phyloP scores from a whole-genome alignment of 2,113 vertebrate genomes.

The Ictidomys tridecemlineatus region DNA sequence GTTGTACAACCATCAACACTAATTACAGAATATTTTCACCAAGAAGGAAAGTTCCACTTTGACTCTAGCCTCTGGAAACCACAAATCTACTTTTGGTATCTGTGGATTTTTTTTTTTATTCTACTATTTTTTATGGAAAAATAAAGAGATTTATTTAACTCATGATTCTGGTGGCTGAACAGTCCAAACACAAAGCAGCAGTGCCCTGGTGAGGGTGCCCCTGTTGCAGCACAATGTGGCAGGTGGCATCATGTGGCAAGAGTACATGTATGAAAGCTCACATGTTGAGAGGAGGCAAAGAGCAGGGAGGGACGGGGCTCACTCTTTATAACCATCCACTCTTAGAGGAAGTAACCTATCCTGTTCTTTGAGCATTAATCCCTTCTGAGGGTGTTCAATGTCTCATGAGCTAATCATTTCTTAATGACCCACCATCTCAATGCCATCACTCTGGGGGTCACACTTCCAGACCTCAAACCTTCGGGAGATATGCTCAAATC shows the following conservation, averaged over 20 bases:
- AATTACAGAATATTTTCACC: not conserved
- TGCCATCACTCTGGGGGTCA: not conserved
- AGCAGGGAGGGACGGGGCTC: not conserved
- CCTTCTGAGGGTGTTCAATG: too few species aligned
- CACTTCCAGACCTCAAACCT: not conserved
- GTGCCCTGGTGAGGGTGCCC: not conserved
- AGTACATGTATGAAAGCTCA: not conserved
- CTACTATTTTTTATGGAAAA: too few species aligned
- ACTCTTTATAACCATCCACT: not conserved
- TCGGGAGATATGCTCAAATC: not conserved
- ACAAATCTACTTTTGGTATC: not conserved
- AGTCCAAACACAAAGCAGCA: not conserved
- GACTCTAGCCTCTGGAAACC: not conserved
- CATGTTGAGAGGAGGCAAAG: not conserved
- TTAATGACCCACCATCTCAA: too few species aligned
- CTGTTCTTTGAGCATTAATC: not conserved
- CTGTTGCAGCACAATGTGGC: not conserved
- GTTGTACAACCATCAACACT: not conserved
- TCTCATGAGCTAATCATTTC: not conserved
- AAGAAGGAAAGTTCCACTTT: too few species aligned
- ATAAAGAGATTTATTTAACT: not conserved
- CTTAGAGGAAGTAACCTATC: not conserved
- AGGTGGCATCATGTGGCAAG: too few species aligned
- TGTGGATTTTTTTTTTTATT: too few species aligned
- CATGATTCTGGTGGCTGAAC: not conserved